A percentile compares a stretch with the other conserved stretches of the same genome.
These are phyloP conservation scores for Synanthedon myopaeformis DNA, from an alignment of 2,888 invertebrate species.

Conservation along the genomic window DNA sequence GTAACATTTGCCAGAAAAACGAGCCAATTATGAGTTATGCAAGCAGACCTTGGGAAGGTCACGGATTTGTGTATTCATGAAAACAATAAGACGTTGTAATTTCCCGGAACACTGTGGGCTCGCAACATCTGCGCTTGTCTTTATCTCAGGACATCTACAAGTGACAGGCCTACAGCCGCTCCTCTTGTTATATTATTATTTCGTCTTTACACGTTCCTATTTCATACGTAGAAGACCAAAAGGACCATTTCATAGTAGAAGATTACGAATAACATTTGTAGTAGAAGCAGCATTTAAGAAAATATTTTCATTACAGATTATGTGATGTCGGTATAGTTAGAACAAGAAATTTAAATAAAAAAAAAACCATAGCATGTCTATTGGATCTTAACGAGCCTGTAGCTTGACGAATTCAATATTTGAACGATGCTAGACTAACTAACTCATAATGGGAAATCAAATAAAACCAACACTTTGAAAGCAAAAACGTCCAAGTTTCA, in stretches of 20 bases:
- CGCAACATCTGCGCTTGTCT: slow-evolving; percentile 52
- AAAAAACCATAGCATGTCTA: too few relatives aligned
- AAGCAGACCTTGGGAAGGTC: slow-evolving; percentile 37
- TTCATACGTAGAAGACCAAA: too few relatives aligned
- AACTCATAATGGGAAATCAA: background rate
- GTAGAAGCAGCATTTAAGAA: too few relatives aligned
- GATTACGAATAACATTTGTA: too few relatives aligned
- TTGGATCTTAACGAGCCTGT: too few relatives aligned
- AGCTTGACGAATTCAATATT: too few relatives aligned
- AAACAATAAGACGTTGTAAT: slow-evolving; percentile 38
- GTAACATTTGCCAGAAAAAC: background rate
- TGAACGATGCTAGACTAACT: background rate
- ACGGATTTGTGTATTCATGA: slow-evolving; percentile 22
- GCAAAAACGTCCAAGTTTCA: slow-evolving; percentile 22
- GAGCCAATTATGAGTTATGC: slow-evolving; percentile 22
- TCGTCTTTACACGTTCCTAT: background rate
- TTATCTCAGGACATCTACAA: slow-evolving; percentile 45
- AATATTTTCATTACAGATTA: too few relatives aligned
- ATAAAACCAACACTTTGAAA: slow-evolving; percentile 18
- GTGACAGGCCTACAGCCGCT: slow-evolving; percentile 21
- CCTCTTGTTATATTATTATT: slow-evolving; percentile 5
- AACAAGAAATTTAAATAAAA: too few relatives aligned
- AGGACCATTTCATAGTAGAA: background rate
- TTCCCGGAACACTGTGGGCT: slow-evolving; percentile 26
- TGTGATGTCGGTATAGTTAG: too few relatives aligned